Base-by-base conservation (phyloP, 2,113 vertebrate species). In the Tragelaphus imberbis region DNA sequence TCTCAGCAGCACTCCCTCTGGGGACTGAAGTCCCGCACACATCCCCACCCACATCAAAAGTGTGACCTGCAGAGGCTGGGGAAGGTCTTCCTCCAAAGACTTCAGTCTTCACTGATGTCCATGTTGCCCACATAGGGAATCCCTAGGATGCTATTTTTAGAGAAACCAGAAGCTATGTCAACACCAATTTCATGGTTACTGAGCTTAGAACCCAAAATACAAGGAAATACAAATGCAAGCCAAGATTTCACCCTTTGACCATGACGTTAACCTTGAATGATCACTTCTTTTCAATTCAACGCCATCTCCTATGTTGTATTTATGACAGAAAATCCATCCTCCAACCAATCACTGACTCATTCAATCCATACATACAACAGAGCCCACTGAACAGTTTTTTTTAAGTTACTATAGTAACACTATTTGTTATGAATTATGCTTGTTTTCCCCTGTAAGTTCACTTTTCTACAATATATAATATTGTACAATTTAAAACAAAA, bases 291-390 rank as follows among this genome's bases (percentile, higher is more conserved):
- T 90, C 59, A 82, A 88, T 90, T 90, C 58, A 71, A 58, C 0
- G 17, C 33, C 16, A 53, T 82, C 59, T 94, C 49, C 59, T 36
- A 65, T 14, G 51, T 47, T 93, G 25, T 80, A 95, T 93, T 95
- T 53, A 36, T 40, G 96, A 96, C 36, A 92, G 75, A 95, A 90
- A 95, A 85, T 82, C 82, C 92, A 86, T 58, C 49, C 16, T 53
- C 15, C 56, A 51, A 82, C 21, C 58, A 91, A 49, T 81, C 27
- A 53, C 84, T 51, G 51, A 56, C 56, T 85, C 36, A 33, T 23
- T 88, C 55, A 28, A 59, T 90, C 16, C 53, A 81, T 81, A 85
- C 3, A 16, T 59, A 84, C 88, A 89, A 65, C 1, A 95, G 10
- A 84, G 36, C 28, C 27, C 11, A 58, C 4, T 3, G n/a, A 80